Evolutionary conservation across 2,113 vertebrate genomes (phyloP), one percentile per base, ranked within the genome.

Genomic region (cattle (Bos taurus)): DNA sequence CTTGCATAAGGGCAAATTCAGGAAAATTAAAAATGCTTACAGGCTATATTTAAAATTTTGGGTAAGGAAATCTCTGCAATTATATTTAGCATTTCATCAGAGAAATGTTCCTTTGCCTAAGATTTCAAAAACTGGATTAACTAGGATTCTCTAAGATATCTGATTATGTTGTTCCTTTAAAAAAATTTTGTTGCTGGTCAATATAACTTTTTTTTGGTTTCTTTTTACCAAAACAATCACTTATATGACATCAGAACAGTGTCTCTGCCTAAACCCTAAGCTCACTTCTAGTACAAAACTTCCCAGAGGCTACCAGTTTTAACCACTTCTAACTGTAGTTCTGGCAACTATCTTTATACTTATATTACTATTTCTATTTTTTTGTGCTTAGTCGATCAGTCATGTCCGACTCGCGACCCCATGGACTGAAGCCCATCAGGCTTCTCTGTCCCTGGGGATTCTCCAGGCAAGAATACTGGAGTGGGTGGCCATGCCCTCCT

Each of bases 381-480:
- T 89, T 82, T 50, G 62, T 33, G 57, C 17, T 52, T 60, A 83
- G 48, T 88, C 25, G 8, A 50, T 15, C 64, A 71, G 67, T 71
- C n/a, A 40, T 71, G 67, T 71, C 19, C 1, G 0, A 71, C 67
- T 71, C 5, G 1, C 0, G 1, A 71, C 19, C 19, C 19, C 19
- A 36, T 23, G 15, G 15, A 64, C 62, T 33, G 15, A 8, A 33
- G 15, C 62, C 62, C 62, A 64, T 8, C 30, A 64, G 62, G n/a
- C 19, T 71, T 10, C 19, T 71, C 3, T 71, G n/a, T 71, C 19
- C n/a, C 23, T 6, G 36, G 19, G 67, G 67, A 71, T 40, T 71
- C 67, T 71, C 10, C n/a, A 71, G n/a, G 67, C n/a, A 74, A 40
- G 67, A 6, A 25, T 74, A 40, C 36, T 74, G 10, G 57, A 59